A percentile compares a stretch with the other conserved stretches of the same genome.
Conservation (phyloP, 2,888 invertebrate species). For the Cyclophora punctaria region DNA sequence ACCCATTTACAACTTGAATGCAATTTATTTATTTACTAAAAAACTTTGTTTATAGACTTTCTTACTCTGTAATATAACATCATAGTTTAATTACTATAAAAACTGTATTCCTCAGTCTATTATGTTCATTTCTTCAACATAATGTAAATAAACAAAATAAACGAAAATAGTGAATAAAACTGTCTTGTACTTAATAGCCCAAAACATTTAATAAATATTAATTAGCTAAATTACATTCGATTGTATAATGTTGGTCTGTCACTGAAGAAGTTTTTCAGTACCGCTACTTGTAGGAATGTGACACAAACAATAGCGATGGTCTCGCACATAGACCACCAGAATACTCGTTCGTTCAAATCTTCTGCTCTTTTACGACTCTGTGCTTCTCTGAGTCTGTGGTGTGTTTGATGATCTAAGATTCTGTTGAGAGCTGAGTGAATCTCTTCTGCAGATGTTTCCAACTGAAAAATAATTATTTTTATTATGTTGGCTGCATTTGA, state of each 20-base stretch:
- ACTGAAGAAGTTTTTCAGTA: constrained; percentile 92
- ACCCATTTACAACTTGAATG: no score
- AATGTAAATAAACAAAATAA: background rate
- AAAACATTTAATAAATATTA: constrained; percentile 58
- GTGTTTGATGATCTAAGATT: constrained; percentile 96
- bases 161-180: background rate
- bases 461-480: constrained; percentile 68
- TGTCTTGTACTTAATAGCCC: constrained; percentile 23
- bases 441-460: constrained; percentile 93
- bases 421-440: constrained; percentile 92
- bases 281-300: constrained; percentile 92
- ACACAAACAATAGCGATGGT: constrained; percentile 88
- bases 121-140: no score
- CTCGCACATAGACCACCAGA: constrained; percentile 94
- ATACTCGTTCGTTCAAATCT: constrained; percentile 94
- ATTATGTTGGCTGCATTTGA: no score
- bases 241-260: constrained; percentile 66
- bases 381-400: constrained; percentile 95
- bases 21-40: no score
- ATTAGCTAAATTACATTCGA: constrained; percentile 55
- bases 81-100: no score
- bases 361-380: constrained; percentile 97
- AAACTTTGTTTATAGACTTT: no score
- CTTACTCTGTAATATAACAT: no score
- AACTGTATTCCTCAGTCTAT: no score